phyloP scores from a whole-genome alignment of 2,797 vertebrate genomes.

The Phyllotis vaccarum region DNA sequence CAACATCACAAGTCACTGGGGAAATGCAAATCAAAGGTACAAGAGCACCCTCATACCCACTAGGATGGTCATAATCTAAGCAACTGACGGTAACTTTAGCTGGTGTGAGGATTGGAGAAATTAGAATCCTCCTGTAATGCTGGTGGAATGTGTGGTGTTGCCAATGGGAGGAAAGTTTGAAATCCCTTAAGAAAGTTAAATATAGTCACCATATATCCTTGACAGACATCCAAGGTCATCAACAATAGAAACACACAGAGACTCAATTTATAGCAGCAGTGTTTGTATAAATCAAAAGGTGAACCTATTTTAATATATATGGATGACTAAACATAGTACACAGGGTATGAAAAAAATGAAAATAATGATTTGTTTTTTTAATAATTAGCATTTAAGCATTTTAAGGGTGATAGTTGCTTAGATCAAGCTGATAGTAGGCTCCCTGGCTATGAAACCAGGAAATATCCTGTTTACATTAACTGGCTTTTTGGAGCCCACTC shows the following conservation, averaged over 20 bases:
- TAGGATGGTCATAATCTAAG: not conserved
- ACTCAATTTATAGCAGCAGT: not conserved
- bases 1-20: not conserved
- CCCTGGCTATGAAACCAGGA: too few species aligned
- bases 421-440: too few species aligned
- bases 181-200: not conserved
- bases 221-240: not conserved
- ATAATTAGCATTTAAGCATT: not conserved
- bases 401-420: too few species aligned
- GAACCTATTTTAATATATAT: not conserved
- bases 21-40: not conserved
- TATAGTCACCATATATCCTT: not conserved
- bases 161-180: not conserved
- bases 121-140: not conserved
- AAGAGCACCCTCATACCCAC: not conserved
- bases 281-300: not conserved
- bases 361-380: not conserved
- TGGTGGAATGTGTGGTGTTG: not conserved
- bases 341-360: not conserved
- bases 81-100: not conserved
- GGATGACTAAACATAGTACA: too few species aligned
- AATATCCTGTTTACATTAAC: too few species aligned
- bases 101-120: not conserved
- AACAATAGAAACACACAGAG: not conserved
- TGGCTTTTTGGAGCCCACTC: too few species aligned